Base-by-base conservation (phyloP, 2,888 invertebrate species). In the Drosophila merina region DNA sequence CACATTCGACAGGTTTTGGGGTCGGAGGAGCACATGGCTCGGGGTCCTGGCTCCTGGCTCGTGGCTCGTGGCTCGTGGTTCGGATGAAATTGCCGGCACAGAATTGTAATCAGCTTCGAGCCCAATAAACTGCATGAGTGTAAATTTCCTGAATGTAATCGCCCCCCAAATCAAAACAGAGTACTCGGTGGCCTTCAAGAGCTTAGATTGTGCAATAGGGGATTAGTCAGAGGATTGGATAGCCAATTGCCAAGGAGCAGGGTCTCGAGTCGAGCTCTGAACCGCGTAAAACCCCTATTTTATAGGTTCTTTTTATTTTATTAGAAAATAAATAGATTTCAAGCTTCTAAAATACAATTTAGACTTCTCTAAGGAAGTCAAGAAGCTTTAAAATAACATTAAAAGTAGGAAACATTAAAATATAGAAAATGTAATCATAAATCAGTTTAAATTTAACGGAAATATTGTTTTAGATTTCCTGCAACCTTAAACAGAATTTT, bases 91-190 rank as follows among this genome's bases (percentile, higher is more conserved):
- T 69, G 64, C 57, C 57, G 64, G 70, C 48, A 66, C 71, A 70
- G 58, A 66, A 70, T 66, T 66, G 57, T 66, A 66, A 66, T 66
- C 64, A 66, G 58, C 64, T 70, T 57, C 70, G 70, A 57, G 64
- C 71, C 64, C 64, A 66, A 66, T 66, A 66, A 70, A 66, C 71
- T 66, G 71, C 71, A 70, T 66, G 64, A 66, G 71, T 66, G 64
- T 66, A 66, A 70, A 66, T 66, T 66, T 66, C 64, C 64, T 70
- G 64, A 70, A 70, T 57, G 70, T 66, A 66, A 70, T 66, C 64
- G 47, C 31, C 71, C 31, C 31, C 45, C 70, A 64, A 64, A 64
- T 64, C 64, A 64, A 64, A 64, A 70, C 36, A 66, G 63, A 66
- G 63, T 63, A 63, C 63, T 63, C 67, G 25, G 47, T 70, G 71